These are phyloP conservation scores for Echeneis naucrates DNA, from an alignment of 2,797 vertebrate genomes.

Conservation along the genomic window DNA sequence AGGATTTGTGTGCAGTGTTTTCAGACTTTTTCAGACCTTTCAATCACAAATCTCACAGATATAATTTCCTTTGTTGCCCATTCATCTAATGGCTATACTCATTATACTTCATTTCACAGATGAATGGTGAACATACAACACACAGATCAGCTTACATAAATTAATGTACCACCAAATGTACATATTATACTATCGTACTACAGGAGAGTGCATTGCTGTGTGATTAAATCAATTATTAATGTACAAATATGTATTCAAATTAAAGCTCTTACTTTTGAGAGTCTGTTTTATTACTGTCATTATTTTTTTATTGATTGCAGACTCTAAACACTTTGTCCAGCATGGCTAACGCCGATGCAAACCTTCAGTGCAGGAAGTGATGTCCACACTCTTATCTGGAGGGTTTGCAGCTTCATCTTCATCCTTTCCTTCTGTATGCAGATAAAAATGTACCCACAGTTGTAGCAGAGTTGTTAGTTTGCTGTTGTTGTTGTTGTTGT, in stretches of 20 bases:
- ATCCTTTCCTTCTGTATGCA: background rate
- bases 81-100: background rate
- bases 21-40: background rate
- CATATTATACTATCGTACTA: too few species aligned
- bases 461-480: background rate
- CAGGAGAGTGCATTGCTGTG: too few species aligned
- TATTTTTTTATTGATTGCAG: background rate
- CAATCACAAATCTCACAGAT: background rate
- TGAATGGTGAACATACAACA: background rate
- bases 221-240: background rate
- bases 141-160: background rate
- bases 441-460: background rate
- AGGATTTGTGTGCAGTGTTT: too few species aligned
- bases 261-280: background rate
- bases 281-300: background rate
- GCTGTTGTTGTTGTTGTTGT: too few species aligned
- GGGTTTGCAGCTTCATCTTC: background rate
- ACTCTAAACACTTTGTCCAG: background rate
- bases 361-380: background rate
- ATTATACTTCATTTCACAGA: background rate
- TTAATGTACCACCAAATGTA: background rate
- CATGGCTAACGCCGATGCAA: background rate
- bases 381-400: background rate
- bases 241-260: background rate
- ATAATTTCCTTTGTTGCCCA: background rate